These are phyloP conservation scores for Graphium colonna DNA, from an alignment of 2,888 invertebrate genomes.

Conservation along the genomic window DNA sequence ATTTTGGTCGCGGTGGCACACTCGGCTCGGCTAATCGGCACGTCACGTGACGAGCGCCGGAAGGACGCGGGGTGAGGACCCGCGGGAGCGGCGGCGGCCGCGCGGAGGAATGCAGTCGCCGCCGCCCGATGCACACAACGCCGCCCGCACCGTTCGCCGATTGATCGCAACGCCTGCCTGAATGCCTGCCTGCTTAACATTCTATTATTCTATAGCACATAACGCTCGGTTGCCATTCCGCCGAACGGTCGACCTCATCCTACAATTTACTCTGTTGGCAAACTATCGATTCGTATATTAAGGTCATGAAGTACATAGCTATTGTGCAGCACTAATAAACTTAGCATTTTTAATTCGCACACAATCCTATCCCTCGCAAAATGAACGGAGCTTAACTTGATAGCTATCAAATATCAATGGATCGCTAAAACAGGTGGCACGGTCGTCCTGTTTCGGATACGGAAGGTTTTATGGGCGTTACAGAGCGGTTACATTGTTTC, in stretches of 20 bases:
- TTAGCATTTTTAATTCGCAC: neutral
- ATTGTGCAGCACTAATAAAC: no score
- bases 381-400: neutral
- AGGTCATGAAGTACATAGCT: neutral
- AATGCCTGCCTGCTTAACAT: conserved; percentile 24
- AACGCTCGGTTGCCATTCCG: neutral
- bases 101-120: conserved; percentile 76
- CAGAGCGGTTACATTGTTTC: conserved; percentile 22
- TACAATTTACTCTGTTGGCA: no score
- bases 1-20: conserved; percentile 76
- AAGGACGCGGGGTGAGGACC: conserved; percentile 69
- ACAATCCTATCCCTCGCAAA: neutral
- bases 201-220: conserved; percentile 24
- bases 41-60: conserved; percentile 76
- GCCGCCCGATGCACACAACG: conserved; percentile 64
- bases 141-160: no score
- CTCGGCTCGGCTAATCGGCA: conserved; percentile 75
- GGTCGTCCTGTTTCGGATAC: conserved; percentile 3
- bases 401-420: neutral
- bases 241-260: neutral
- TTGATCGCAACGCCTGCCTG: conserved; percentile 53
- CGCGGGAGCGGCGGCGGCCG: conserved; percentile 41
- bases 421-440: conserved; percentile 4
- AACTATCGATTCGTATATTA: no score
- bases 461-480: neutral